Conservation (phyloP, 2,113 vertebrate genomes). For the Coptodon bakossiorum region DNA sequence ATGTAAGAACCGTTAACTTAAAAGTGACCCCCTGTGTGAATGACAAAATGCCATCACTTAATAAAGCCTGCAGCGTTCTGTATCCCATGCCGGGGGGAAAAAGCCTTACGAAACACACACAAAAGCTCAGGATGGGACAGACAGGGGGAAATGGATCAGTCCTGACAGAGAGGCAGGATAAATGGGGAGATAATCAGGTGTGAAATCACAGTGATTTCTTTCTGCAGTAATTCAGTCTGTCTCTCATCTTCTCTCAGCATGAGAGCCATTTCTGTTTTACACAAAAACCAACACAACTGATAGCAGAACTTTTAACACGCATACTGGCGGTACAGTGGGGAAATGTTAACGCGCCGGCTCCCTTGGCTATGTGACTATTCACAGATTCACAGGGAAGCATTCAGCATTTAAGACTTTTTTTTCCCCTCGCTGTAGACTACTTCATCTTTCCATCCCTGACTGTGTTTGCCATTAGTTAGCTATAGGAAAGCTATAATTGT, state of each 20-base stretch:
- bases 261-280: not conserved
- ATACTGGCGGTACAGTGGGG: not conserved
- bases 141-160: not conserved
- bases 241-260: not conserved
- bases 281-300: not conserved
- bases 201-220: conserved; percentile 29
- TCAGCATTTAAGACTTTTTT: not conserved
- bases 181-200: conserved; percentile 33
- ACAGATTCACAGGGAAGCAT: not conserved
- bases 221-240: not conserved
- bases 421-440: not conserved
- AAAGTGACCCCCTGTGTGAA: not conserved
- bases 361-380: not conserved
- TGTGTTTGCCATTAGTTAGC: not conserved
- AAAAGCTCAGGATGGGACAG: not conserved
- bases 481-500: conserved; percentile 5
- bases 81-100: rapidly evolving
- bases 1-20: not conserved
- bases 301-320: not conserved
- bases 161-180: not conserved
- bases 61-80: not conserved
- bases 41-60: not conserved
- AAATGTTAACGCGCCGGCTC: not conserved
- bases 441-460: not conserved
- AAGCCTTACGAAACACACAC: not conserved